Evolutionary conservation across 2,113 vertebrate species (phyloP).

Genomic region (Notothenia rossii): DNA sequence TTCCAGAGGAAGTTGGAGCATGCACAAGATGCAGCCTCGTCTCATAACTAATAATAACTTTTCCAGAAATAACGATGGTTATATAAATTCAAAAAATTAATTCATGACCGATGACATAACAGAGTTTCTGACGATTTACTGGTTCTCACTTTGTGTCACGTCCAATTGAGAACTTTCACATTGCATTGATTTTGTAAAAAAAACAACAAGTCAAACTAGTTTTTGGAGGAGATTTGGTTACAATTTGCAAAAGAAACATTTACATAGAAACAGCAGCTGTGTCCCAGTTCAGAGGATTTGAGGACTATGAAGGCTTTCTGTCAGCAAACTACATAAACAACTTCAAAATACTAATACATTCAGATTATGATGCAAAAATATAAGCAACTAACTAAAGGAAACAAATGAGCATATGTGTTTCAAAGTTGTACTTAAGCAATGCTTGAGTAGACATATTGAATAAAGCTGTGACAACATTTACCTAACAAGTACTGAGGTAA

Average conservation of each 20-base stretch:
- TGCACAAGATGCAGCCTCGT: background rate
- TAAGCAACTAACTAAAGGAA: no score
- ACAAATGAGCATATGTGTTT: no score
- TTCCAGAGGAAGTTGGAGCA: no score
- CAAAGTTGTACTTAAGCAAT: no score
- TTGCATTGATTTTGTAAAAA: slow-evolving; percentile 10
- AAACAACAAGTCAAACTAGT: background rate
- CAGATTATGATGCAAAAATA: no score
- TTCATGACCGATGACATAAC: background rate
- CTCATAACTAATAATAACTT: background rate
- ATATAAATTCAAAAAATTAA: background rate
- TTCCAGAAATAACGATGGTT: background rate
- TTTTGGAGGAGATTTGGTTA: background rate
- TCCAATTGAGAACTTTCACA: slow-evolving; percentile 18
- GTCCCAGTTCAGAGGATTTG: background rate
- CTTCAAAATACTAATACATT: no score
- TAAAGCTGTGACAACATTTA: no score
- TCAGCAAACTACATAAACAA: no score
- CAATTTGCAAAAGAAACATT: slow-evolving; percentile 22
- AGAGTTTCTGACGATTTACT: background rate
- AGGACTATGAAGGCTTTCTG: no score
- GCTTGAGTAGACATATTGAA: no score
- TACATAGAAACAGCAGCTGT: slow-evolving; percentile 29
- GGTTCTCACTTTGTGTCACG: background rate
- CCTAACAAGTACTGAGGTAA: no score